phyloP scores from a whole-genome alignment of 2,113 vertebrate genomes.

The Condylura cristata region DNA sequence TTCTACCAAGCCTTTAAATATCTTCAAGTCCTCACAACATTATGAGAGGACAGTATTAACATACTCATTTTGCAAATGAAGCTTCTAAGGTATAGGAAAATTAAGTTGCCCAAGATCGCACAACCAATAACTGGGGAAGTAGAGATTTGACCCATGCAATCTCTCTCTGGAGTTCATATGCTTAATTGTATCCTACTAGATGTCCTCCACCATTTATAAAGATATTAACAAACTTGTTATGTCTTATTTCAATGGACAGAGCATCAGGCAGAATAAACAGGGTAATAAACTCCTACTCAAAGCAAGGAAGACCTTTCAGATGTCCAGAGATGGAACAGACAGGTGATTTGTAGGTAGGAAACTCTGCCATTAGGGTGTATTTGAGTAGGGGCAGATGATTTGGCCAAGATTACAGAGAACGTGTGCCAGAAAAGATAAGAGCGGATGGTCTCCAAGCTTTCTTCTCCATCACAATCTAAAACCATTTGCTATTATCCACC shows the following conservation, averaged over 20 bases:
- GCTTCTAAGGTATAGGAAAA: background rate
- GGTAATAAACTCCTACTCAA: background rate
- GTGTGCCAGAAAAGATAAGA: background rate
- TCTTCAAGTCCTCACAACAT: background rate
- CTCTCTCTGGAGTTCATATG: background rate
- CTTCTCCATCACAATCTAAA: background rate
- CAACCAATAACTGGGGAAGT: background rate
- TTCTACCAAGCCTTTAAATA: background rate
- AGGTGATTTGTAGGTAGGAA: background rate
- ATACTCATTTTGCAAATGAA: background rate
- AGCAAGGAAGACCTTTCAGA: background rate
- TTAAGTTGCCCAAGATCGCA: background rate
- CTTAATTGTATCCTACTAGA: background rate
- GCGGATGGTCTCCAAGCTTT: background rate
- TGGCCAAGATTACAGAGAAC: background rate
- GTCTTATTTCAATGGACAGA: background rate
- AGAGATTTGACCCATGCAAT: background rate
- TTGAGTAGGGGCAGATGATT: background rate
- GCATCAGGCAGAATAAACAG: background rate
- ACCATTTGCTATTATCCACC: too few species aligned
- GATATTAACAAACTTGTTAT: background rate
- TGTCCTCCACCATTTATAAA: background rate
- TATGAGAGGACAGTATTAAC: background rate
- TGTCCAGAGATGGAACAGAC: background rate
- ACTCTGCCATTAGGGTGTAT: background rate